Base-by-base conservation (phyloP, 2,113 vertebrate species). In the Daphoenositta chrysoptera region DNA sequence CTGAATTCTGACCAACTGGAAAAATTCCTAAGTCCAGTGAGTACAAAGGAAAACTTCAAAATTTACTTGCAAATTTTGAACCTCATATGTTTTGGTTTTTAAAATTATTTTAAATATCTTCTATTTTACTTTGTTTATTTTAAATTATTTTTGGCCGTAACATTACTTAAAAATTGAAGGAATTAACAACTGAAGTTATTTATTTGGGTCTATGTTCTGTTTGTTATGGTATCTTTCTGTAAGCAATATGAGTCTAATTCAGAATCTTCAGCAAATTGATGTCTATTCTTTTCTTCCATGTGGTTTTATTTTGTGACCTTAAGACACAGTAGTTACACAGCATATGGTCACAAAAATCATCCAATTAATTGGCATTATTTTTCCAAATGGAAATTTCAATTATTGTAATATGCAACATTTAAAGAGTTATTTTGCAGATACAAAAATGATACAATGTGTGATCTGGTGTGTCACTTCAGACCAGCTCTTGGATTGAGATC, bases 381-480 rank as follows among this genome's bases (percentile, higher is more conserved):
- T 54, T 87, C 83, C 14, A 64, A 76, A 87, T 24, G 31, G 19
- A 16, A 80, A 40, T 68, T 88, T 95, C 28, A 66, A 30, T 53
- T 73, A 16, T 72, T 35, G 5, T 40, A 47, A 37, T 35, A n/a
- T 20, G 15, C 27, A 63, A 33, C 47, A 54, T 73, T 87, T 84
- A 66, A 31, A 31, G 15, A 75, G 50, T 51, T 76, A 61, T 57
- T 94, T 95, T 87, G 50, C 90, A 96, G 75, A 93, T 93, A 91
- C 4, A 45, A 47, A 95, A 65, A 42, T 44, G 72, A 72, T 71
- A 51, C 15, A 57, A 68, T 7, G 1, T 90, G 61, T n/a, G 45
- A 91, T 95, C 95, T 96, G 76, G 75, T 69, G 13, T 76, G 77
- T 87, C 65, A 76, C 90, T 95, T 96, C 72, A 60, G 73, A 94